phyloP scores from a whole-genome alignment of 2,797 vertebrate genomes.

The Columba guinea region DNA sequence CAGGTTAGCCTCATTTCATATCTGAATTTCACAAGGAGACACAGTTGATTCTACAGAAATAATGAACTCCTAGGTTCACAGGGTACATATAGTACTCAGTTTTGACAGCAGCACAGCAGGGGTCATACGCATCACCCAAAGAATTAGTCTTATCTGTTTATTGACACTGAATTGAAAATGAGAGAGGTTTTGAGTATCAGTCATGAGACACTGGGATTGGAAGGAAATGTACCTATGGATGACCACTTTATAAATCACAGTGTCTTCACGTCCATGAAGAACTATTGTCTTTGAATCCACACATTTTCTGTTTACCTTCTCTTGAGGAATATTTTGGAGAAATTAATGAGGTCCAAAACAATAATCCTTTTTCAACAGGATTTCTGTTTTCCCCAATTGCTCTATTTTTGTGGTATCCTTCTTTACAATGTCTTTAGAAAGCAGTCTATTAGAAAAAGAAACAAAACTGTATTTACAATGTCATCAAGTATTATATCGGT shows the following conservation, averaged over 20 bases:
- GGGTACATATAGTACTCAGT: not conserved
- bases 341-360: not conserved
- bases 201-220: not conserved
- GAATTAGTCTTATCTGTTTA: not conserved
- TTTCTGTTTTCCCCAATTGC: not conserved
- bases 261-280: not conserved
- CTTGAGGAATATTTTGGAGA: not conserved
- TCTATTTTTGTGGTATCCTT: not conserved
- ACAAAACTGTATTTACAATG: constrained; percentile 43
- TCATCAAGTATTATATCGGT: constrained; percentile 43
- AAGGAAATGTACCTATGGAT: not conserved
- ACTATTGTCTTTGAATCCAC: not conserved
- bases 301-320: not conserved
- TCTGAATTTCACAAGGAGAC: not conserved
- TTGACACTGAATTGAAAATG: not conserved
- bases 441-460: constrained; percentile 24
- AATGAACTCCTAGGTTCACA: not conserved
- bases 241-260: not conserved
- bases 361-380: not conserved
- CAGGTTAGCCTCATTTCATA: not conserved
- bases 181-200: not conserved
- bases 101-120: not conserved
- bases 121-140: not conserved
- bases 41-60: not conserved
- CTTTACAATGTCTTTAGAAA: not conserved